Base-by-base conservation (phyloP, 2,888 invertebrate species). In the Villa cingulata region DNA sequence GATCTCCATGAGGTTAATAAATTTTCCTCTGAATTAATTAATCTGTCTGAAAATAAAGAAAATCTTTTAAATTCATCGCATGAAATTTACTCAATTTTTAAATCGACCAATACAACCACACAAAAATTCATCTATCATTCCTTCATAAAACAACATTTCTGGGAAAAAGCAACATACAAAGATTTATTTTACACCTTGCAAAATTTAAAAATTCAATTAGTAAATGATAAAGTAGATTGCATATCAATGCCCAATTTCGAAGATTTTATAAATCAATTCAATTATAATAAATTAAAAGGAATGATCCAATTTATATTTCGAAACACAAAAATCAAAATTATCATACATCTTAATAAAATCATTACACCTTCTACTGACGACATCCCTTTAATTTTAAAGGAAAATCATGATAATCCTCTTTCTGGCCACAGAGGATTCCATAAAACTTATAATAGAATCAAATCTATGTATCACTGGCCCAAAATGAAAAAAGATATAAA, bases 81-180 rank as follows among this genome's bases (percentile, higher is more conserved):
- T 32, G 49, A 45, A 38, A 36, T 51, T n/a, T 45, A 41, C 32
- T 49, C 46, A 17, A 45, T 16, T 20, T 44, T 38, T n/a, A 50
- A 50, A 50, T 43, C 46, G 9, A 37, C 7, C 4, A 46, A 41
- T 40, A 29, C 14, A 17, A 44, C n/a, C n/a, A 46, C 17, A 29
- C 20, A 34, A 2, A 41, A 47, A 44, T 27, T n/a, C 1, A 47
- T 47, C 18, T 48, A 45, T 27, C 45, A 51, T n/a, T 51, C 47
- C 29, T 51, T 51, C 20, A 40, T 49, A 12, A 51, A 50, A 40
- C 29, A 42, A 19, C 43, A 49, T 17, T 23, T 36, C 40, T 49
- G 42, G 23, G 36, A 43, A 32, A 49, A 46, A 36, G 17, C 46
- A 14, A 5, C 9, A 2, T 46, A 46, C 39, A 39, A 20, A 4